Conservation (phyloP, 2,113 vertebrate genomes). For the Calidris pygmaea region DNA sequence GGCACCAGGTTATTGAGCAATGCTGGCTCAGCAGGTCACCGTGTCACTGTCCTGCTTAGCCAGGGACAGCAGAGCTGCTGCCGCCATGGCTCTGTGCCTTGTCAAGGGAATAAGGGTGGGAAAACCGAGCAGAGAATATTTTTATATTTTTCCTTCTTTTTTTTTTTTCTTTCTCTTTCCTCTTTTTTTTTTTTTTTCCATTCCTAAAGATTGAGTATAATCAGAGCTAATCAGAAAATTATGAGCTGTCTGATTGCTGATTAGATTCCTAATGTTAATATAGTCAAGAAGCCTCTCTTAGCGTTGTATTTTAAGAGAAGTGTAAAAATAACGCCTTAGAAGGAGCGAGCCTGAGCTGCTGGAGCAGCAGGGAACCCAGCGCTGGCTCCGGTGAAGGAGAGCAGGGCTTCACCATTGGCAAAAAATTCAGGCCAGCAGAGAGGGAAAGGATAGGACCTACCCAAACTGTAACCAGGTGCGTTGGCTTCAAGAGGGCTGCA, state of each 20-base stretch:
- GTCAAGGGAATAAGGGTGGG: background rate
- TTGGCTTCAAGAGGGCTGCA: background rate
- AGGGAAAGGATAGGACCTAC: background rate
- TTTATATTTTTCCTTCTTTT: slow-evolving; percentile 12
- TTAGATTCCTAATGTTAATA: slow-evolving; percentile 89
- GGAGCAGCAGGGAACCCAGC: slow-evolving; percentile 33
- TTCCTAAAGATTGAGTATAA: slow-evolving; percentile 79
- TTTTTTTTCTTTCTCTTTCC: background rate
- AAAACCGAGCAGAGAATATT: slow-evolving; percentile 23
- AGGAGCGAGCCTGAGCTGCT: slow-evolving; percentile 44
- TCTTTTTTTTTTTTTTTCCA: background rate
- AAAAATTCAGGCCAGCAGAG: background rate
- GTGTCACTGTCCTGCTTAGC: background rate
- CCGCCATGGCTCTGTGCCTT: background rate
- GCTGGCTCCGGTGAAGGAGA: background rate
- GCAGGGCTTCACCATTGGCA: background rate
- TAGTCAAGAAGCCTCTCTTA: slow-evolving; percentile 82
- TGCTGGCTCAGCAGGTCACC: background rate
- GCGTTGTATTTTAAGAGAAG: slow-evolving; percentile 80
- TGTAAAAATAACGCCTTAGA: slow-evolving; percentile 78
- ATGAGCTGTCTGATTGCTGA: slow-evolving; percentile 88
- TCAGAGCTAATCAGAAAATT: slow-evolving; percentile 89
- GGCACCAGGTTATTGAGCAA: background rate
- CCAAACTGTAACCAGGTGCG: background rate
- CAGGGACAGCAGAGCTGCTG: background rate